phyloP scores from a whole-genome alignment of 2,888 invertebrate species.

The Gastracanthus pulcherrimus region DNA sequence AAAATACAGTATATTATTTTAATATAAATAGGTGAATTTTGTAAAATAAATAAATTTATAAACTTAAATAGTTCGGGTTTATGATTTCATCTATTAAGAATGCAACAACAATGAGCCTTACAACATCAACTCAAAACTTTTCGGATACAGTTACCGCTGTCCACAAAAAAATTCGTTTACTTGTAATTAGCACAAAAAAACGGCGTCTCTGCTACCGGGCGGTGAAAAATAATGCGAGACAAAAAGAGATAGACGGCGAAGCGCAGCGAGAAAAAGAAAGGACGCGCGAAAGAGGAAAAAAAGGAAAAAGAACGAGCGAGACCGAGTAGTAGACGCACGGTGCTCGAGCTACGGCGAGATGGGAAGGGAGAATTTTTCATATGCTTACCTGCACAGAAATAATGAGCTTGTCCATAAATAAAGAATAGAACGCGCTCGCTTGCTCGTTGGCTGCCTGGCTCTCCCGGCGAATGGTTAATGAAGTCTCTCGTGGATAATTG shows the following conservation, averaged over 20 bases:
- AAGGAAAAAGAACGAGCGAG: background rate
- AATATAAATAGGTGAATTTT: no score
- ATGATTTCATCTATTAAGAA: no score
- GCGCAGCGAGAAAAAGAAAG: background rate
- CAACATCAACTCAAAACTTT: background rate
- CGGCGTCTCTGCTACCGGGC: background rate
- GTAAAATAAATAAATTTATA: no score
- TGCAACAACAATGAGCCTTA: background rate
- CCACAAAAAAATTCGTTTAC: background rate
- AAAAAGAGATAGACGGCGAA: background rate
- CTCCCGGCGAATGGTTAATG: conserved; percentile 74
- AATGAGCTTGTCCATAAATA: conserved; percentile 77
- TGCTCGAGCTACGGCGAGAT: background rate
- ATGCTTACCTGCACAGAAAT: conserved; percentile 77
- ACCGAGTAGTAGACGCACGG: background rate
- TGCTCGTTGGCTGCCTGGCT: conserved; percentile 60
- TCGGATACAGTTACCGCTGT: background rate
- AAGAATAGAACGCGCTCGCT: conserved; percentile 72
- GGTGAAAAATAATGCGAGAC: conserved; percentile 24
- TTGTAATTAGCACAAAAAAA: conserved; percentile 28
- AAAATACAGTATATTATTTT: no score
- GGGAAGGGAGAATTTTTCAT: conserved; percentile 72
- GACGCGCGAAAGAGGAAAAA: background rate
- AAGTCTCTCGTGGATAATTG: conserved; percentile 76
- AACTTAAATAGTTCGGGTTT: no score